Percentiles rank a stretch among this genome's conserved stretches.
Conservation (phyloP, 2,888 invertebrate species). For the Cancer borealis region DNA sequence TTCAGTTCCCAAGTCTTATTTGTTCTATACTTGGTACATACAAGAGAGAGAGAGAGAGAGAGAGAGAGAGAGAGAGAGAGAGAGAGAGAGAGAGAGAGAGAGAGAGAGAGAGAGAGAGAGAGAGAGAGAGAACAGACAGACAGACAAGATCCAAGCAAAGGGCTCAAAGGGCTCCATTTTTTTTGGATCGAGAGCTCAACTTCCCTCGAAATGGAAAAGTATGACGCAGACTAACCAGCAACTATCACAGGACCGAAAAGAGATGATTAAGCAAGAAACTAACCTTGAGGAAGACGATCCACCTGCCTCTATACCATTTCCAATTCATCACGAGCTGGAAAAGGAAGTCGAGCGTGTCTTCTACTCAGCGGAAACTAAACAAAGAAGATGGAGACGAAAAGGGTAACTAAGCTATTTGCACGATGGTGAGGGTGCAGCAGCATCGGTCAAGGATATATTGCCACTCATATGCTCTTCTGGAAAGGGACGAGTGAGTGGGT, state of each 20-base stretch:
- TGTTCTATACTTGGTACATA: no score
- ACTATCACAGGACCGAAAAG: background rate
- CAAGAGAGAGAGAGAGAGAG: no score
- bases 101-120: background rate
- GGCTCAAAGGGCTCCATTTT: background rate
- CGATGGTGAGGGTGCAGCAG: background rate
- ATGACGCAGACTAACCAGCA: background rate
- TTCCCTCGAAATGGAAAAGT: background rate
- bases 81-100: no score
- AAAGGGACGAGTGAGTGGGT: background rate
- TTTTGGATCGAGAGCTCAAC: background rate
- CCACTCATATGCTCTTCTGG: slow-evolving; percentile 9
- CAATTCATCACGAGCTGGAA: background rate
- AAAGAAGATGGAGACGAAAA: background rate
- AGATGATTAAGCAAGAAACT: background rate
- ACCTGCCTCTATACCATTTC: background rate
- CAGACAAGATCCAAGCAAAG: background rate
- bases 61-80: no score
- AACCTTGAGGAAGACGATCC: background rate
- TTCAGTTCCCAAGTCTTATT: no score
- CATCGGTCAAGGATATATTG: background rate
- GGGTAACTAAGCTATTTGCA: background rate
- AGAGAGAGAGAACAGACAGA: background rate
- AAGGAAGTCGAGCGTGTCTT: slow-evolving; percentile 20
- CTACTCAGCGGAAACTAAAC: background rate